Evolutionary conservation across 2,888 invertebrate genomes (phyloP).

Genomic region (Pristionchus mayeri): DNA sequence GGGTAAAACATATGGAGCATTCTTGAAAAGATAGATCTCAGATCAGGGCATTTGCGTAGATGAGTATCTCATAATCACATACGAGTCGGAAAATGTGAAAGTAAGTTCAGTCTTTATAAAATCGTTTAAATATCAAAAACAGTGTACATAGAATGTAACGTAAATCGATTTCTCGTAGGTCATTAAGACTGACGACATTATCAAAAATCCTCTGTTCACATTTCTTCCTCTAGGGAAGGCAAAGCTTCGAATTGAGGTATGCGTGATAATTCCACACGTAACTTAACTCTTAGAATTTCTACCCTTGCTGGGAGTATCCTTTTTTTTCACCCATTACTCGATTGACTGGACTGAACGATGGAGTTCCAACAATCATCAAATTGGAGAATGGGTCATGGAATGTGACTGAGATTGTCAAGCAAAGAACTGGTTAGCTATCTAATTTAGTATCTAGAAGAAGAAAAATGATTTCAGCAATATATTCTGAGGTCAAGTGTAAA

Average conservation of each 20-base stretch:
- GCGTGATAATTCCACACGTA: too few relatives aligned
- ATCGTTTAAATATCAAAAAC: too few relatives aligned
- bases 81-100: not conserved
- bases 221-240: not conserved
- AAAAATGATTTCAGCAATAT: not conserved
- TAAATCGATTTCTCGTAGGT: too few relatives aligned
- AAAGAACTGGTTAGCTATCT: not conserved
- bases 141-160: too few relatives aligned
- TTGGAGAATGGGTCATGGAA: not conserved
- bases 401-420: not conserved
- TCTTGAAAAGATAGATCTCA: too few relatives aligned
- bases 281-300: not conserved
- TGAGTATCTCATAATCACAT: not conserved
- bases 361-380: not conserved
- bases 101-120: not conserved
- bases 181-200: not conserved
- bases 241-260: not conserved
- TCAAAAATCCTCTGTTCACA: not conserved
- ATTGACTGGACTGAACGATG: not conserved
- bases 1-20: too few relatives aligned
- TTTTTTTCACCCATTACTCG: not conserved
- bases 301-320: not conserved
- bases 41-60: too few relatives aligned
- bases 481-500: not conserved
- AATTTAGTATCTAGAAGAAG: not conserved